phyloP scores from a whole-genome alignment of 2,797 vertebrate species.

The Glossophaga mutica region DNA sequence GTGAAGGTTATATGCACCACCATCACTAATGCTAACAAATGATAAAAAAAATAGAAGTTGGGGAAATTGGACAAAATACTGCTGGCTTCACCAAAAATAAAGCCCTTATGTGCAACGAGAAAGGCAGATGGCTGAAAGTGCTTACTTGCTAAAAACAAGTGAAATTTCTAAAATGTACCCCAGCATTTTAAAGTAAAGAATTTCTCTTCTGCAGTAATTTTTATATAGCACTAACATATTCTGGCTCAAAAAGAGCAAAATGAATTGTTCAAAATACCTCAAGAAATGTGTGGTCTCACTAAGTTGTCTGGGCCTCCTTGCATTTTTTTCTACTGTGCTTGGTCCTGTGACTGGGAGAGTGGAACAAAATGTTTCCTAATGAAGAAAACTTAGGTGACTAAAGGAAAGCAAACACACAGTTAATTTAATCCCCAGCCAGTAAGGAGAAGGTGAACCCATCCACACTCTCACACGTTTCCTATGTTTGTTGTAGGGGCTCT shows the following conservation, averaged over 20 bases:
- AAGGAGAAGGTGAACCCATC: background rate
- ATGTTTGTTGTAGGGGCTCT: background rate
- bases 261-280: background rate
- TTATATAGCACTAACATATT: background rate
- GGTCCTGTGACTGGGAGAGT: background rate
- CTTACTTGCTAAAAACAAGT: slow-evolving; percentile 56
- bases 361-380: background rate
- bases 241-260: background rate
- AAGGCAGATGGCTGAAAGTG: slow-evolving; percentile 14
- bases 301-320: background rate
- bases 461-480: background rate
- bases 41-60: background rate
- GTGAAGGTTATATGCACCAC: background rate
- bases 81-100: slow-evolving; percentile 45
- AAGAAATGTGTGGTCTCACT: background rate
- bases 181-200: background rate
- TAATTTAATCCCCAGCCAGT: background rate
- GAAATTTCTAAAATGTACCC: slow-evolving; percentile 38
- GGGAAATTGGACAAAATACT: background rate
- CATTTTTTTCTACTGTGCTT: background rate
- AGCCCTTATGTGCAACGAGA: background rate
- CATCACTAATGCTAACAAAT: background rate
- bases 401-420: background rate
- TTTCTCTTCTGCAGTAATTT: background rate
- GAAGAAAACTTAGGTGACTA: background rate